Evolutionary conservation across 2,888 invertebrate genomes (phyloP), one percentile per base, ranked within the genome.

Genomic region (Nephrocerus scutellatus): DNA sequence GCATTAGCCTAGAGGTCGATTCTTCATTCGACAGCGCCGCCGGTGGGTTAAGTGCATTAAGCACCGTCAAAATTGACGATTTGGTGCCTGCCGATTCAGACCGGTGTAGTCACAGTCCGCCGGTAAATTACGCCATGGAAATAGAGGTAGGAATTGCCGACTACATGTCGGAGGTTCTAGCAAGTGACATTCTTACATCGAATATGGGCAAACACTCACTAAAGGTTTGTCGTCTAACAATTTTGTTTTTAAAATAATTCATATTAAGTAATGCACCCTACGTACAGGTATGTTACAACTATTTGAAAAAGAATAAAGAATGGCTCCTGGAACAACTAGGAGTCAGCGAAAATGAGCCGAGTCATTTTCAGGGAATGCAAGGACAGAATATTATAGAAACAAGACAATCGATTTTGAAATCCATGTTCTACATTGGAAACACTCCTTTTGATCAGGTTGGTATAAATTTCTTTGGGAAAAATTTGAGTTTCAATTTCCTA

Each of bases 361-460:
- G 51, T 47, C 58, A 60, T 5, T 56, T 57, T 40, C 62, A 63
- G 34, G 66, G 47, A 44, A 71, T 55, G 50, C 60, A 66, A 25
- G 68, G 68, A 0, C 68, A 69, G 49, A 65, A 61, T 34, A 60
- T 67, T 4, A 53, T 54, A 30, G 62, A 64, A 45, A 52, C 54
- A 10, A 56, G 62, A 25, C 70, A 74, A 0, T 75, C 79, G 0
- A 66, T 87, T 9, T 65, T 85, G 1, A 79, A 82, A 56, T 76
- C 77, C 6, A 86, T 87, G 85, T 88, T 87, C 56, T 83, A 83
- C 55, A 84, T 87, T 41, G 85, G 84, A 9, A 72, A 77, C 44
- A 70, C 72, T 13, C 77, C 79, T 1, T 87, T 87, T 59, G 86
- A 88, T 68, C 82, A 85, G 74, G 84, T 84, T 54, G 23, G 39